These are phyloP conservation scores for Gryllus bimaculatus DNA, from an alignment of 1,140 invertebrate genomes.

Conservation along the genomic window DNA sequence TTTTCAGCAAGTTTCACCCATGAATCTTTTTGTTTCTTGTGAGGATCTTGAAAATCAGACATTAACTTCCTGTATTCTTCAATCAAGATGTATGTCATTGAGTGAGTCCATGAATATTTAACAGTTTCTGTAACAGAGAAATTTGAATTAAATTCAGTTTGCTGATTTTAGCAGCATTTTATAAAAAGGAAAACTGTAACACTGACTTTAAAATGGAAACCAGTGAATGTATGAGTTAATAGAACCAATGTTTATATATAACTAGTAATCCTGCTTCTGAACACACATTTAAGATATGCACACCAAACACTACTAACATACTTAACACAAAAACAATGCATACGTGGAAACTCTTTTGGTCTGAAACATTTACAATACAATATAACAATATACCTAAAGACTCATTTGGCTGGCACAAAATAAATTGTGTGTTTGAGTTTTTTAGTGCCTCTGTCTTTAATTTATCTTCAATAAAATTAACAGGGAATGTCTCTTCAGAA, in stretches of 20 bases:
- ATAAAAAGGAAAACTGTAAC: neutral
- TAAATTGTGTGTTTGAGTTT: neutral
- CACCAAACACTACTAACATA: too few relatives aligned
- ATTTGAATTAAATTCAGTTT: neutral
- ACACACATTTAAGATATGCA: too few relatives aligned
- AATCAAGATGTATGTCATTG: conserved; percentile 9
- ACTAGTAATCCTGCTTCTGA: too few relatives aligned
- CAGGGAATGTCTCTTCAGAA: neutral
- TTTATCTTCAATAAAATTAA: neutral
- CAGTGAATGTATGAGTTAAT: too few relatives aligned
- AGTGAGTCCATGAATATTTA: conserved; percentile 8
- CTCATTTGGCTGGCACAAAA: neutral
- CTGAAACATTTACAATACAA: too few relatives aligned
- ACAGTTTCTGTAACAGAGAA: neutral
- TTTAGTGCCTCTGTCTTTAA: neutral
- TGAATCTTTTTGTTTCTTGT: conserved; percentile 10
- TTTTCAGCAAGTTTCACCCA: neutral
- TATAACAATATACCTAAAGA: neutral
- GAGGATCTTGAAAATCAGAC: conserved; percentile 1
- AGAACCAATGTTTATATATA: too few relatives aligned
- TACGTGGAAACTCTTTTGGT: too few relatives aligned
- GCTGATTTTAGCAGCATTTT: neutral
- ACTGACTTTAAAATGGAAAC: neutral
- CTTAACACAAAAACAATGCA: too few relatives aligned
- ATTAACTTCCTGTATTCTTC: conserved; percentile 10